phyloP scores from a whole-genome alignment of 2,113 vertebrate genomes.

The Mus pahari region DNA sequence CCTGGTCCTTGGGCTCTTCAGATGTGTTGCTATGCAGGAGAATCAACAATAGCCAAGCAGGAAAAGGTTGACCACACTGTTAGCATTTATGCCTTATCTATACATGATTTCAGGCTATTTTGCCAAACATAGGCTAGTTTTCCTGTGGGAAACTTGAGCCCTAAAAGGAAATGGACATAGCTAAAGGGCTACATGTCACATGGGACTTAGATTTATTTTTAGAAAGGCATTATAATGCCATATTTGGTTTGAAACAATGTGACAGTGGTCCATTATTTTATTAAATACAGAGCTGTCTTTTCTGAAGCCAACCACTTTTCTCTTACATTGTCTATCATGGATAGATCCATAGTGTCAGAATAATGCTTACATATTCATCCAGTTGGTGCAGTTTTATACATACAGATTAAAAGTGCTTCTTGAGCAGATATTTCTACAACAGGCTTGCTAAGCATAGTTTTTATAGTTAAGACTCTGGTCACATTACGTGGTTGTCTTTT shows the following conservation, averaged over 20 bases:
- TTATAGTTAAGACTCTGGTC: slow-evolving; percentile 48
- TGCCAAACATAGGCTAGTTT: slow-evolving; percentile 88
- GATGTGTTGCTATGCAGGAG: neutral
- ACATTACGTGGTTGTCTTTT: slow-evolving; percentile 2
- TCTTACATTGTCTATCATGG: slow-evolving; percentile 1
- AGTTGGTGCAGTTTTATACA: neutral
- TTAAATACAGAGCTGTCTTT: slow-evolving; percentile 72
- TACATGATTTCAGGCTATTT: slow-evolving; percentile 79
- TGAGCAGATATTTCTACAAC: slow-evolving; percentile 47
- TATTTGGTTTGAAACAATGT: slow-evolving; percentile 90
- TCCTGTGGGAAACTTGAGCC: slow-evolving; percentile 94
- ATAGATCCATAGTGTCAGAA: neutral
- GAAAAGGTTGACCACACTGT: slow-evolving; percentile 57
- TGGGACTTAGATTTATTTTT: slow-evolving; percentile 90
- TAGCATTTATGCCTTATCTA: slow-evolving; percentile 73
- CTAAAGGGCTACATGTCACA: slow-evolving; percentile 86
- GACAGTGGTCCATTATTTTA: slow-evolving; percentile 84
- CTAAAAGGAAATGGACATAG: slow-evolving; percentile 89
- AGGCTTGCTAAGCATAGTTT: slow-evolving; percentile 14
- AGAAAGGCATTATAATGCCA: slow-evolving; percentile 89
- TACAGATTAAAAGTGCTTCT: neutral
- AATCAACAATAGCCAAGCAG: slow-evolving; percentile 59
- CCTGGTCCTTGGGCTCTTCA: neutral
- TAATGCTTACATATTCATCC: neutral
- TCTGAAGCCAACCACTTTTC: slow-evolving; percentile 57